phyloP scores from a whole-genome alignment of 2,888 invertebrate genomes.

The Pristionchus entomophagus region DNA sequence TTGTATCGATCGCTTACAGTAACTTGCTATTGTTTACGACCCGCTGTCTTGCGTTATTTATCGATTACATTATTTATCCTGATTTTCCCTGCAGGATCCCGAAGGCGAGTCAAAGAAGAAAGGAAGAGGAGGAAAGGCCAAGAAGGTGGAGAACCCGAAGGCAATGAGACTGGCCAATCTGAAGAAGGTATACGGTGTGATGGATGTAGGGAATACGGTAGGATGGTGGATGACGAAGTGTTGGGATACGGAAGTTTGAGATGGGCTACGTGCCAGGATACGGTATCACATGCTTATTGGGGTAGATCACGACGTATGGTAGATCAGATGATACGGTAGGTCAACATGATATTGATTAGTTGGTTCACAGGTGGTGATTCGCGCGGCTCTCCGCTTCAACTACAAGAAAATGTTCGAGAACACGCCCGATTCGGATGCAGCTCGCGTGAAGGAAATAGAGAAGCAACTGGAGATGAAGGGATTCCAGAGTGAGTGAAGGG shows the following conservation, averaged over 20 bases:
- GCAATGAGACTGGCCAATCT: slow-evolving; percentile 8
- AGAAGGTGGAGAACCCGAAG: not conserved
- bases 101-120: not conserved
- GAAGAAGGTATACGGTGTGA: slow-evolving; percentile 13
- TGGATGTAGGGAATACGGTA: not conserved
- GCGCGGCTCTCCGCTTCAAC: not conserved
- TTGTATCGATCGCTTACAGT: not conserved
- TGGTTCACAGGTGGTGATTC: slow-evolving; percentile 3
- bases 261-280: too few species aligned
- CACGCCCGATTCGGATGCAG: not conserved
- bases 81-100: not conserved
- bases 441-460: slow-evolving; percentile 1
- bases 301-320: too few species aligned
- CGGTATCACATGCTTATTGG: too few species aligned
- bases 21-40: too few species aligned
- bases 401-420: slow-evolving; percentile 31
- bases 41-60: too few species aligned
- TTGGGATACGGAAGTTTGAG: too few species aligned
- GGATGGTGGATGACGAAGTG: not conserved
- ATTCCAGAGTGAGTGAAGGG: slow-evolving; percentile 37
- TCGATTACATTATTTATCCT: too few species aligned
- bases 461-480: not conserved
- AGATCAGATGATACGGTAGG: too few species aligned
- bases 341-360: too few species aligned
- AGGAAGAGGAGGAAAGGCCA: not conserved